phyloP scores from a whole-genome alignment of 2,797 vertebrate species.

The Megaceryle alcyon region DNA sequence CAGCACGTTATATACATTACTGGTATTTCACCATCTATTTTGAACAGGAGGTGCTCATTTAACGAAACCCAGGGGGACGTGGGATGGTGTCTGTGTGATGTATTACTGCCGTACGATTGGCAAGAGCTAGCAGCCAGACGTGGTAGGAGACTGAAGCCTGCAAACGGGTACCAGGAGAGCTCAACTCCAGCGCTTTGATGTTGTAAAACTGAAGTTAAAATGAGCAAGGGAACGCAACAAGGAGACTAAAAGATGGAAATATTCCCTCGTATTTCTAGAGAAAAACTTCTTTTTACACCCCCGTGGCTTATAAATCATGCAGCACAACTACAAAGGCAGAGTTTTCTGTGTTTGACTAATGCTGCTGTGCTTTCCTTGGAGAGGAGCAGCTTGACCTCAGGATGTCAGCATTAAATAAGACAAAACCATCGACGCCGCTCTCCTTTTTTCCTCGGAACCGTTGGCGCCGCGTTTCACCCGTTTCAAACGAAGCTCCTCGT shows the following conservation, averaged over 20 bases:
- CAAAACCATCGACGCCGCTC: background rate
- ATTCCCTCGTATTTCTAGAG: constrained; percentile 5
- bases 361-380: constrained; percentile 32
- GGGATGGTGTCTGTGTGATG: background rate
- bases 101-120: background rate
- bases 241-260: background rate
- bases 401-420: constrained; percentile 70
- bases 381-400: constrained; percentile 62
- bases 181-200: background rate
- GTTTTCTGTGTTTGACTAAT: constrained; percentile 53
- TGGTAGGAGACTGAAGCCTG: background rate
- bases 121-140: background rate
- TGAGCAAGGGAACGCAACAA: background rate
- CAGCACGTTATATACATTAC: background rate
- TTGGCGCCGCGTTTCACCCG: background rate
- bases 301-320: constrained; percentile 55
- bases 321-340: constrained; percentile 43
- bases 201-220: constrained; percentile 20
- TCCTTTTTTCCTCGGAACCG: background rate
- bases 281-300: background rate
- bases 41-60: background rate
- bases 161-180: constrained; percentile 10
- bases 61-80: background rate
- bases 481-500: background rate
- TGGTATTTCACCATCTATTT: background rate